Evolutionary conservation across 2,113 vertebrate species (phyloP).

Genomic region (Paramisgurnus dabryanus): DNA sequence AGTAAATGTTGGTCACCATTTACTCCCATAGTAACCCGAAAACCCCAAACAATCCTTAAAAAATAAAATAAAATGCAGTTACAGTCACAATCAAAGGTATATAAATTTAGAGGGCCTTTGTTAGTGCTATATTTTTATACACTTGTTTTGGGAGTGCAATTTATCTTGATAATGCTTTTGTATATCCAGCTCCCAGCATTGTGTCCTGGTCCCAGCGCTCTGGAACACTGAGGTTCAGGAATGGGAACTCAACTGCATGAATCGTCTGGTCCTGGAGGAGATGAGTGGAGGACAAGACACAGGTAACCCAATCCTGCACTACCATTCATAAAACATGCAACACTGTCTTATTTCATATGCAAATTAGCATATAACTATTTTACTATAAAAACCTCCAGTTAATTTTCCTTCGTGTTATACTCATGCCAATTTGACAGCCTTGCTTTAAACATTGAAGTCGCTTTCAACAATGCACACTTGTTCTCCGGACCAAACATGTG

Average conservation of each 20-base stretch:
- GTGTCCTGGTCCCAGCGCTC: constrained; percentile 67
- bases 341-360: constrained; percentile 1
- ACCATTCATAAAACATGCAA: constrained; percentile 32
- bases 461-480: constrained; percentile 30
- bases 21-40: no score
- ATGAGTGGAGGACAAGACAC: constrained; percentile 37
- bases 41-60: no score
- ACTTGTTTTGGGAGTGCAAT: not conserved
- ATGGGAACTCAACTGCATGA: constrained; percentile 76
- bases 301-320: constrained; percentile 33
- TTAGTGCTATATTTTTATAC: no score
- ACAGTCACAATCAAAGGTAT: no score
- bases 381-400: no score
- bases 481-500: constrained; percentile 39
- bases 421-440: not conserved
- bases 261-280: constrained; percentile 70
- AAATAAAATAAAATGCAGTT: no score
- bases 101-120: no score
- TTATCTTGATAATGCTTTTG: not conserved
- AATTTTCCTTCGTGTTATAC: not conserved
- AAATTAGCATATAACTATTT: not conserved
- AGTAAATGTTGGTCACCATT: no score
- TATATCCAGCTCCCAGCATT: constrained; percentile 65
- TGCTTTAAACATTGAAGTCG: not conserved
- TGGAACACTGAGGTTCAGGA: constrained; percentile 74